These are phyloP conservation scores for Brachionus koreanus DNA, from an alignment of 1,140 invertebrate species.

Conservation along the genomic window DNA sequence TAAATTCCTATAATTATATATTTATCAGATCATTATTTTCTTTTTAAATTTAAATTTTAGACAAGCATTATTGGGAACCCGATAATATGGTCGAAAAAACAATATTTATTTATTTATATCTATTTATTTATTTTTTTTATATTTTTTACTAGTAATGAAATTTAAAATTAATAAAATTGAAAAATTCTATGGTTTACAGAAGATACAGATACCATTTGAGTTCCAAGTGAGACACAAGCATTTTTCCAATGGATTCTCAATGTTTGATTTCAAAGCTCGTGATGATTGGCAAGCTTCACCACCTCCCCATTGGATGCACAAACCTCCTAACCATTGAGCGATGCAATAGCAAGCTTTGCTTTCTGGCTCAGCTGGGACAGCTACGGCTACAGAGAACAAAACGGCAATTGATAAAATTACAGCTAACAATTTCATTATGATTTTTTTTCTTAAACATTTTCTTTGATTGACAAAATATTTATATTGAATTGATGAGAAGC, in stretches of 20 bases:
- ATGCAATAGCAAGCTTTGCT: slow-evolving; percentile 14
- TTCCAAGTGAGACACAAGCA: slow-evolving; percentile 20
- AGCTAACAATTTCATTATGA: slow-evolving; percentile 15
- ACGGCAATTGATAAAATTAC: slow-evolving; percentile 3
- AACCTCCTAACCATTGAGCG: slow-evolving; percentile 18
- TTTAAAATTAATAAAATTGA: background rate
- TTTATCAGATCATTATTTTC: too few species aligned
- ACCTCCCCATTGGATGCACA: slow-evolving; percentile 31
- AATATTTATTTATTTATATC: too few species aligned
- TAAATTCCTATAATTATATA: too few species aligned
- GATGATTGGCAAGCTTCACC: background rate
- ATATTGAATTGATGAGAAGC: background rate
- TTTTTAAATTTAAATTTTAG: too few species aligned
- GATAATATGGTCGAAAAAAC: too few species aligned
- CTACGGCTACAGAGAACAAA: background rate
- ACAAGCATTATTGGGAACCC: too few species aligned
- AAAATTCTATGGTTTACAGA: slow-evolving; percentile 21
- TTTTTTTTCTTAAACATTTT: background rate
- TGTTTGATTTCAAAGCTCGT: background rate
- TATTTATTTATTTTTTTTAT: background rate
- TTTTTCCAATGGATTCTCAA: slow-evolving; percentile 28
- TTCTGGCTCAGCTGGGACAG: background rate
- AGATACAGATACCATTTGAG: slow-evolving; percentile 12
- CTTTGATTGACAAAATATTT: background rate
- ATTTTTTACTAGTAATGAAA: background rate